Evolutionary conservation across 2,797 vertebrate genomes (phyloP).

Genomic region (Aldrovandia affinis): DNA sequence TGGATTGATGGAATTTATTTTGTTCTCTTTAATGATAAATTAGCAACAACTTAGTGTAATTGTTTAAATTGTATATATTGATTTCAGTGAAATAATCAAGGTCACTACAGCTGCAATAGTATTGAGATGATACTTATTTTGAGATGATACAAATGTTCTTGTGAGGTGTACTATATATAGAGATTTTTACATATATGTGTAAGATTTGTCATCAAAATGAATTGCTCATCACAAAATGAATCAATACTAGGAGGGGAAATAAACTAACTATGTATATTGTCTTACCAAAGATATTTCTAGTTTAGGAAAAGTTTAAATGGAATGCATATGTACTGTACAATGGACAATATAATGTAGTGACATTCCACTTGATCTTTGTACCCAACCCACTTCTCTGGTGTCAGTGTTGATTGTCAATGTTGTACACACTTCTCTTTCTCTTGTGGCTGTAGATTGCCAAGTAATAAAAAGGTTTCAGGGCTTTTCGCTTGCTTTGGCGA

Average conservation of each 20-base stretch:
- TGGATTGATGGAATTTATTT: too few relatives aligned
- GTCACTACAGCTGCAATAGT: too few relatives aligned
- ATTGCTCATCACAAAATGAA: not conserved
- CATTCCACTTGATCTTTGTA: constrained; percentile 12
- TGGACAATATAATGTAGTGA: not conserved
- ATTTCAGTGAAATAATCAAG: too few relatives aligned
- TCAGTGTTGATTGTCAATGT: not conserved
- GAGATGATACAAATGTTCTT: too few relatives aligned
- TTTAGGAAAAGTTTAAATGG: not conserved
- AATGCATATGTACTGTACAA: not conserved
- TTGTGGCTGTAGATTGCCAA: not conserved
- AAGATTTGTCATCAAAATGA: not conserved
- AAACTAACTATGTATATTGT: not conserved
- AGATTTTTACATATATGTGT: not conserved
- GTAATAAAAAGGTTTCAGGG: not conserved
- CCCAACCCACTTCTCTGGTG: constrained; percentile 1
- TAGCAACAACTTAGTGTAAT: too few relatives aligned
- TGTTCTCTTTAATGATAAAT: too few relatives aligned
- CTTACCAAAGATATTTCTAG: not conserved
- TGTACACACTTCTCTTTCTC: not conserved
- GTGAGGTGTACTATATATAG: too few relatives aligned
- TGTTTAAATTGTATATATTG: too few relatives aligned
- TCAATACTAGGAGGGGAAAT: not conserved
- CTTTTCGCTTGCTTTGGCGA: constrained; percentile 4
- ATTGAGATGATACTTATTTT: too few relatives aligned